These are phyloP conservation scores for Mus spicilegus DNA, from an alignment of 2,113 vertebrate genomes.

Conservation along the genomic window DNA sequence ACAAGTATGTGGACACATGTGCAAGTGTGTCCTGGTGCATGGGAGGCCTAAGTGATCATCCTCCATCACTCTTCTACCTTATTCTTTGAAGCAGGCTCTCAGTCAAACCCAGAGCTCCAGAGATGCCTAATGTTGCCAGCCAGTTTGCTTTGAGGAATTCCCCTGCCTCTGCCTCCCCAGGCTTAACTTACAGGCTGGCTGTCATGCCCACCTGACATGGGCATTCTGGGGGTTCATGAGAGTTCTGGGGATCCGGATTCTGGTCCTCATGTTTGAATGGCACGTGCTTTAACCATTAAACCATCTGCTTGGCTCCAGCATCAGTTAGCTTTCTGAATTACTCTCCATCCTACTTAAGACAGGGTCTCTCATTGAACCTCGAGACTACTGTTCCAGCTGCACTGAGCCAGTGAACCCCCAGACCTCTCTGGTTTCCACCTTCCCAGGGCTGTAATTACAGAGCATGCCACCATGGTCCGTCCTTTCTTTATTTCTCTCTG, in stretches of 20 bases:
- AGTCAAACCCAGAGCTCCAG: not conserved
- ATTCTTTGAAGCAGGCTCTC: not conserved
- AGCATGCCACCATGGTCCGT: not conserved
- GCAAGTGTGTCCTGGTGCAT: too few species aligned
- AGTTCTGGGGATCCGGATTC: too few species aligned
- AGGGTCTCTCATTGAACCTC: not conserved
- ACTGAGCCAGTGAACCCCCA: not conserved
- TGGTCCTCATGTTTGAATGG: not conserved
- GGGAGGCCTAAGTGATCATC: not conserved
- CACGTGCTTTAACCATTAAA: not conserved
- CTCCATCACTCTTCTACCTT: not conserved
- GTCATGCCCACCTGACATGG: too few species aligned
- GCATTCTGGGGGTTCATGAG: too few species aligned
- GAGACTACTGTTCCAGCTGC: not conserved
- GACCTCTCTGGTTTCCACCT: not conserved
- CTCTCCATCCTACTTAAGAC: not conserved
- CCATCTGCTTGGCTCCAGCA: not conserved
- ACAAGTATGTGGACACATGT: not conserved
- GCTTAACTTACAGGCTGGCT: not conserved
- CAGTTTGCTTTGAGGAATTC: not conserved
- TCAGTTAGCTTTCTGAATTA: not conserved
- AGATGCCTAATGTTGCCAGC: not conserved
- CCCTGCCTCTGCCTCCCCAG: not conserved
- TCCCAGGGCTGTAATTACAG: not conserved
- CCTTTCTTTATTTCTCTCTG: accelerated